Conservation (phyloP, 2,113 vertebrate genomes). For the Calidris pygmaea region DNA sequence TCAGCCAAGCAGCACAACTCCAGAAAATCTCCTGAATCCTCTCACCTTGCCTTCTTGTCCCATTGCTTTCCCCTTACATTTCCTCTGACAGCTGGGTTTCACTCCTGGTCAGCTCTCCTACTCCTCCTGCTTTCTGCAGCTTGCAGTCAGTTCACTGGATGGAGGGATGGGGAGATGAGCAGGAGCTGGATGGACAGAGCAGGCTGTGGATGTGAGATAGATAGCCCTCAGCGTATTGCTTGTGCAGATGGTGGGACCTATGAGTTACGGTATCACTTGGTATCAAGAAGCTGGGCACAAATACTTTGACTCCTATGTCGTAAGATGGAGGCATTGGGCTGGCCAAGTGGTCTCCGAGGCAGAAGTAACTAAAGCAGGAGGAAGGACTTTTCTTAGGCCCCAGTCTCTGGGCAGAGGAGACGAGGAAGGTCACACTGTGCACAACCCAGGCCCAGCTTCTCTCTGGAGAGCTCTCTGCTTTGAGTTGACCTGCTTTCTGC, state of each 20-base stretch:
- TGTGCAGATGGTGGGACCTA: neutral
- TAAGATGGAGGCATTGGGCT: neutral
- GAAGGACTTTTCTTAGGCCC: neutral
- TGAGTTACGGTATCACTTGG: accelerated
- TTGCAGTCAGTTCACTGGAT: neutral
- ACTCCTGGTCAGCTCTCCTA: neutral
- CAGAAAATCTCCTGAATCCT: neutral
- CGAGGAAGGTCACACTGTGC: neutral
- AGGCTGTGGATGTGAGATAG: neutral
- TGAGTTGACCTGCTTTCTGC: neutral
- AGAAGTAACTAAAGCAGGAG: neutral
- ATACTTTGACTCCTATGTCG: neutral
- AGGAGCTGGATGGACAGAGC: neutral
- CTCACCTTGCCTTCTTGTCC: neutral
- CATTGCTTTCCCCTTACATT: neutral
- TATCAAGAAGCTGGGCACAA: neutral
- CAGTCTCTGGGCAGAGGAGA: neutral
- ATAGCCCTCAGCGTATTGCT: neutral
- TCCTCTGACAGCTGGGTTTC: neutral
- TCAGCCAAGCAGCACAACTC: neutral
- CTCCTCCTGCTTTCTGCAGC: neutral
- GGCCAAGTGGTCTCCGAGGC: neutral
- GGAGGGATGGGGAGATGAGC: neutral
- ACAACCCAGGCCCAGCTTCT: neutral
- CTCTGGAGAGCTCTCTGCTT: neutral